A percentile compares a stretch with the other conserved stretches of the same genome.
Evolutionary conservation across 2,888 invertebrate species (phyloP).

Genomic region (Hydraecia micacea): DNA sequence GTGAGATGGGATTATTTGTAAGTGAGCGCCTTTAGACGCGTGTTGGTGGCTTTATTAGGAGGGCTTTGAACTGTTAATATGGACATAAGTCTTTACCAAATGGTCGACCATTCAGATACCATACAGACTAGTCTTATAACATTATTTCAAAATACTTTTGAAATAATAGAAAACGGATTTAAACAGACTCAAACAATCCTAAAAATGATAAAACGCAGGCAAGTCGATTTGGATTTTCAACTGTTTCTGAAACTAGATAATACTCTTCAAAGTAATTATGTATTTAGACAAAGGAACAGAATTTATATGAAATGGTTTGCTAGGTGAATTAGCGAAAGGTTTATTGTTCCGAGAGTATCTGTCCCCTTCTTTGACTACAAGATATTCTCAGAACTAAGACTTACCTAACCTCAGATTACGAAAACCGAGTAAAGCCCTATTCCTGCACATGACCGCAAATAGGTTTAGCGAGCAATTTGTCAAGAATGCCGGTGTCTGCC

Average conservation of each 20-base stretch:
- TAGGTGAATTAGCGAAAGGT: not conserved
- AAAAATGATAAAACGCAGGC: not conserved
- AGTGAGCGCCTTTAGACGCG: not conserved
- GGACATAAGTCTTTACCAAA: not conserved
- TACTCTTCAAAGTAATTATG: not conserved
- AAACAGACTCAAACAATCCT: not conserved
- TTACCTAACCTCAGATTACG: conserved; percentile 14
- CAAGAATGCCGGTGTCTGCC: conserved; percentile 53
- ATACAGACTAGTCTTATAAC: not conserved
- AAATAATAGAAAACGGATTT: not conserved
- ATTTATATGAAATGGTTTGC: not conserved
- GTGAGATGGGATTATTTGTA: conserved; percentile 49
- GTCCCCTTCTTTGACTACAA: not conserved
- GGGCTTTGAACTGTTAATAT: conserved; percentile 11
- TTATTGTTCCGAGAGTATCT: not conserved
- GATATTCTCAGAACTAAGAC: not conserved
- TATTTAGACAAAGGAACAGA: not conserved
- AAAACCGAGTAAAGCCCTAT: conserved; percentile 36
- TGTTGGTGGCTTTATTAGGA: conserved; percentile 22
- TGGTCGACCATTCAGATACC: not conserved
- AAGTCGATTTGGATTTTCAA: not conserved
- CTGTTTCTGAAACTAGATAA: not conserved
- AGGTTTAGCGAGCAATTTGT: conserved; percentile 53
- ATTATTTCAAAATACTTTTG: not conserved
- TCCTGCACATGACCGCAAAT: conserved; percentile 42